Percentiles rank a stretch among this genome's conserved stretches.
Conservation (phyloP, 2,113 vertebrate species). For the Pelusios castaneus region DNA sequence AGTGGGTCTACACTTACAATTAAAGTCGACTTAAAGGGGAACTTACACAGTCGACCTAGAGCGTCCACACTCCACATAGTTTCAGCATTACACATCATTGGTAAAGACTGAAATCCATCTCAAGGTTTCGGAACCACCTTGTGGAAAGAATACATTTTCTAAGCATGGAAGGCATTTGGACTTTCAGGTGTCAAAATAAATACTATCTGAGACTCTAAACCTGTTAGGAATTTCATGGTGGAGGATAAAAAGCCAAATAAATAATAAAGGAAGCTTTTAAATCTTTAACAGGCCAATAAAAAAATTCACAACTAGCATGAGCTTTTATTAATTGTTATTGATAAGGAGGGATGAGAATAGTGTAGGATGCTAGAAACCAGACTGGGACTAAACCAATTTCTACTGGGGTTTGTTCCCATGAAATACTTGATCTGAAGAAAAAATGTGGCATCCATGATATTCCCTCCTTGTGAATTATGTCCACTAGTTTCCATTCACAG, state of each 20-base stretch:
- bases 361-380: neutral
- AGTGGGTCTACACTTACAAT: no score
- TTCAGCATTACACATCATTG: neutral
- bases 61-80: neutral
- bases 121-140: neutral
- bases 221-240: neutral
- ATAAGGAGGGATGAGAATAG: neutral
- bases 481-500: neutral
- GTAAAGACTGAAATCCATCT: neutral
- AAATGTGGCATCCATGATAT: neutral
- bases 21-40: no score
- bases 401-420: neutral
- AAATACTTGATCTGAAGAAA: neutral
- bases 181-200: conserved; percentile 22
- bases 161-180: neutral
- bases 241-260: conserved; percentile 1
- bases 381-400: neutral
- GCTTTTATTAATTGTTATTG: neutral
- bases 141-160: neutral
- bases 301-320: neutral
- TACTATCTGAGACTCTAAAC: neutral
- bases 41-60: no score
- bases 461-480: neutral
- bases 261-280: conserved; percentile 33
- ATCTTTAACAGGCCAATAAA: conserved; percentile 2